phyloP scores from a whole-genome alignment of 2,113 vertebrate species.

The Corythaixoides concolor region DNA sequence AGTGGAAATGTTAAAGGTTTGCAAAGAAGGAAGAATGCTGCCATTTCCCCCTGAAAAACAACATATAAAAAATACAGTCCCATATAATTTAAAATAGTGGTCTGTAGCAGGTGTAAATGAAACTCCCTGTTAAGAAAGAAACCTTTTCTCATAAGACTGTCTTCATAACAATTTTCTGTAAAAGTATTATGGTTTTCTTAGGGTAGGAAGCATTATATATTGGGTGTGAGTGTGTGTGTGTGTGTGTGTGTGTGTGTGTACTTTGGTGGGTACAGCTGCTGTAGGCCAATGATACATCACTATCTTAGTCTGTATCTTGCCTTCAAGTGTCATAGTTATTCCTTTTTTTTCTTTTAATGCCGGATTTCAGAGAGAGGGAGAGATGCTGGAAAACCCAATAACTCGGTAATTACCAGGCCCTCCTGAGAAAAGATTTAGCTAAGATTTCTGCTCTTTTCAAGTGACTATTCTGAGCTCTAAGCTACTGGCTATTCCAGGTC shows the following conservation, averaged over 20 bases:
- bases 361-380: neutral
- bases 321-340: neutral
- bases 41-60: neutral
- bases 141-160: neutral
- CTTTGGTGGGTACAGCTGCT: neutral
- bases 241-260: accelerated
- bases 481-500: neutral
- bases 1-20: neutral
- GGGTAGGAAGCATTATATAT: neutral
- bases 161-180: neutral
- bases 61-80: neutral
- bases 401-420: neutral
- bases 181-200: neutral
- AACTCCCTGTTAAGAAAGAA: neutral
- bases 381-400: neutral
- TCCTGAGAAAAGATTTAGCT: neutral
- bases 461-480: neutral
- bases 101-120: neutral
- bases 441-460: neutral
- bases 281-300: neutral
- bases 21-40: neutral
- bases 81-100: neutral
- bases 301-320: neutral
- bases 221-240: no score
- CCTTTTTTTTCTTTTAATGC: neutral